These are phyloP conservation scores for Coenonympha arcania DNA, from an alignment of 2,888 invertebrate genomes.

Conservation along the genomic window DNA sequence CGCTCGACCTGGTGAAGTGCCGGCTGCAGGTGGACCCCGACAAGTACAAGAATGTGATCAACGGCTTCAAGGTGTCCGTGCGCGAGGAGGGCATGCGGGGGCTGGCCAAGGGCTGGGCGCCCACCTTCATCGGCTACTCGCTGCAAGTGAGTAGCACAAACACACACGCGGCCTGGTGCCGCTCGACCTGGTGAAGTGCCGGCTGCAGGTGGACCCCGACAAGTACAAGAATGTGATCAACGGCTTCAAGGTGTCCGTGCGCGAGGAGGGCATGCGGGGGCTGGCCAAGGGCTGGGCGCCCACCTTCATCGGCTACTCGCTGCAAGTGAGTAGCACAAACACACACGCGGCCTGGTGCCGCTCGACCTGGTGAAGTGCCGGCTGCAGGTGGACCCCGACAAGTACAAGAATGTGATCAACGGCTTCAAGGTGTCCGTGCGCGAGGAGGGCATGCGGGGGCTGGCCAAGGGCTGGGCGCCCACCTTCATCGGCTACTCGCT, in stretches of 20 bases:
- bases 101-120: conserved; percentile 96
- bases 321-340: conserved; percentile 78
- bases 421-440: conserved; percentile 88
- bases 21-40: conserved; percentile 93
- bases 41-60: conserved; percentile 91
- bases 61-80: conserved; percentile 88
- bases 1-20: conserved; percentile 96
- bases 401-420: conserved; percentile 90
- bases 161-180: conserved; percentile 95
- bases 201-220: conserved; percentile 91
- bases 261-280: conserved; percentile 89
- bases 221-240: conserved; percentile 92
- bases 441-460: conserved; percentile 89
- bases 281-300: conserved; percentile 98
- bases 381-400: conserved; percentile 92
- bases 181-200: conserved; percentile 95
- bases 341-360: conserved; percentile 95
- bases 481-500: conserved; percentile 96
- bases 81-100: conserved; percentile 89
- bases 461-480: conserved; percentile 97
- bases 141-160: conserved; percentile 79
- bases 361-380: conserved; percentile 96
- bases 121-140: conserved; percentile 97
- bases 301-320: conserved; percentile 95
- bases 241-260: conserved; percentile 88